Conservation (phyloP, 2,888 invertebrate genomes). For the Drosophila yooni region DNA sequence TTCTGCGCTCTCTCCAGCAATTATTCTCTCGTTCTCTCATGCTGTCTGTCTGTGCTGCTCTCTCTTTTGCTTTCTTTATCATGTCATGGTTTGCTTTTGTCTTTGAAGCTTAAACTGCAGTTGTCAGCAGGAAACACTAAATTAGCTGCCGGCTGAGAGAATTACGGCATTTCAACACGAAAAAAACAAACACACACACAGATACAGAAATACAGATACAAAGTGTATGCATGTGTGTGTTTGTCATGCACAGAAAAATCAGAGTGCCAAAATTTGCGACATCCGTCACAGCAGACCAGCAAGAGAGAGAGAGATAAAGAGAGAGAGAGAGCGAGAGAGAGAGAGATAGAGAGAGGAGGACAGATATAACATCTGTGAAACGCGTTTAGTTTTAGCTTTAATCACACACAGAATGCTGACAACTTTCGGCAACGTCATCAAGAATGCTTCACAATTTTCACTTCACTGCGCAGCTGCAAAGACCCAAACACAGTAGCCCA, state of each 20-base stretch:
- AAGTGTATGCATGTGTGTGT: slow-evolving; percentile 4
- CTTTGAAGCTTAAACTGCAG: slow-evolving; percentile 68
- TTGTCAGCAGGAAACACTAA: slow-evolving; percentile 82
- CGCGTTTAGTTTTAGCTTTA: slow-evolving; percentile 43
- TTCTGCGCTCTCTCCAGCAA: slow-evolving; percentile 1
- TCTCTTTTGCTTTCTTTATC: slow-evolving; percentile 46
- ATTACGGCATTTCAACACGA: slow-evolving; percentile 68
- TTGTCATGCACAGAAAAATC: slow-evolving; percentile 64
- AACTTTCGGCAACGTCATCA: slow-evolving; percentile 60
- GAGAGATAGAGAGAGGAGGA: background rate
- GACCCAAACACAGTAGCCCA: slow-evolving; percentile 10
- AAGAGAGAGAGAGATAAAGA: background rate
- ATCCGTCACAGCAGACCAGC: slow-evolving; percentile 60
- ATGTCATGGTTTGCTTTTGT: slow-evolving; percentile 55
- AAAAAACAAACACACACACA: slow-evolving; percentile 15
- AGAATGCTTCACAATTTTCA: slow-evolving; percentile 18
- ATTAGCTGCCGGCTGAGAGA: slow-evolving; percentile 77
- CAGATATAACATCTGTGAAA: slow-evolving; percentile 20
- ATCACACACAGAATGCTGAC: slow-evolving; percentile 19
- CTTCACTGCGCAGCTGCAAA: slow-evolving; percentile 35
- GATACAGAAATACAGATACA: slow-evolving; percentile 7
- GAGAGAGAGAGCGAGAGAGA: background rate
- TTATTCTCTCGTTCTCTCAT: background rate
- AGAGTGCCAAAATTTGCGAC: slow-evolving; percentile 75
- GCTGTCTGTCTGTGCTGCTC: background rate